phyloP scores from a whole-genome alignment of 2,888 invertebrate genomes.

The Lissonota sp. region DNA sequence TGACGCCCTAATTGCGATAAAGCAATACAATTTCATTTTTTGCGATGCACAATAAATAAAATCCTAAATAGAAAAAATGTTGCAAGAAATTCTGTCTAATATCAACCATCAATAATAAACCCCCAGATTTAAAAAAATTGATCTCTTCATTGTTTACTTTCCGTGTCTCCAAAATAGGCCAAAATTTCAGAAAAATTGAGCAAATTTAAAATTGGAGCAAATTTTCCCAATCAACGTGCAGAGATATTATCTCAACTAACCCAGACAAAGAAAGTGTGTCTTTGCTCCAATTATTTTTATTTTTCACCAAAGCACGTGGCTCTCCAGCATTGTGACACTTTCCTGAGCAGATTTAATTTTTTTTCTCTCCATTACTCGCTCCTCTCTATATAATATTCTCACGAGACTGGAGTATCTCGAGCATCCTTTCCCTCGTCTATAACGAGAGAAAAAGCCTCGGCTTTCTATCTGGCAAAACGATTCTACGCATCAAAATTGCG shows the following conservation, averaged over 20 bases:
- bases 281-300: background rate
- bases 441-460: background rate
- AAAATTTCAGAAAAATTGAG: conserved; percentile 25
- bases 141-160: background rate
- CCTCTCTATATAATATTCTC: conserved; percentile 24
- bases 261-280: conserved; percentile 33
- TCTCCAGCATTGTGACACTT: conserved; percentile 35
- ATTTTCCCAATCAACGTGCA: conserved; percentile 36
- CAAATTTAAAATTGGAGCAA: too few species aligned
- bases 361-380: conserved; percentile 14
- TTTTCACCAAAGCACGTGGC: conserved; percentile 45
- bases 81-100: background rate
- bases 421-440: conserved; percentile 33
- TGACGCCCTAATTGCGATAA: conserved; percentile 20
- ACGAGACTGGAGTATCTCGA: conserved; percentile 14
- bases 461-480: conserved; percentile 15
- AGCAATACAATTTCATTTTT: background rate
- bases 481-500: background rate
- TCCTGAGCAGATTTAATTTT: conserved; percentile 33
- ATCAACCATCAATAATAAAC: background rate
- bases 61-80: too few species aligned
- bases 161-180: background rate
- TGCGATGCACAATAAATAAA: too few species aligned
- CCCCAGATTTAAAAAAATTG: background rate
- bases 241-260: conserved; percentile 43